phyloP scores from a whole-genome alignment of 2,888 invertebrate species.

The Mechanitis messenoides region DNA sequence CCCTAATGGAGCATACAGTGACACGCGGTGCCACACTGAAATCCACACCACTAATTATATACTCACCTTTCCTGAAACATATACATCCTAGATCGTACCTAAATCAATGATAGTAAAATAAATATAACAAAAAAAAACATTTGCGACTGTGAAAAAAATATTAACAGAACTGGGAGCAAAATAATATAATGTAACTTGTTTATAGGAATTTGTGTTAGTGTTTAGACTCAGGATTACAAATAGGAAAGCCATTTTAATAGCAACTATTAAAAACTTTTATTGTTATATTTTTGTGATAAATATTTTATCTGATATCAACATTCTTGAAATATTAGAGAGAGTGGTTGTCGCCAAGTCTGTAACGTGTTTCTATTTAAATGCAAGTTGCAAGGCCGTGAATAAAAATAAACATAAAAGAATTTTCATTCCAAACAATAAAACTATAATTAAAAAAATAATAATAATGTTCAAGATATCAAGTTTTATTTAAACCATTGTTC shows the following conservation, averaged over 20 bases:
- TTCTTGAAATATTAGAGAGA: constrained; percentile 8
- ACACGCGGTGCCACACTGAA: constrained; percentile 41
- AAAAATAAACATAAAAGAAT: constrained; percentile 5
- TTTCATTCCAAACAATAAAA: neutral
- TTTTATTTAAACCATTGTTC: too few relatives aligned
- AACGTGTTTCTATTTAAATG: constrained; percentile 12
- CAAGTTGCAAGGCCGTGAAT: constrained; percentile 11
- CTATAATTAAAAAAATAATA: constrained; percentile 27
- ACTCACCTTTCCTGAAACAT: constrained; percentile 37
- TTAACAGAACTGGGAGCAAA: constrained; percentile 30
- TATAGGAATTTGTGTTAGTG: constrained; percentile 74
- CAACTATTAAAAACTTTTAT: neutral
- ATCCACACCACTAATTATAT: constrained; percentile 36
- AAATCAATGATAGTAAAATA: constrained; percentile 28
- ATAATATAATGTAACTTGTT: constrained; percentile 49
- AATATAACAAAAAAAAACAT: constrained; percentile 40
- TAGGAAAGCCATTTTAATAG: constrained; percentile 6
- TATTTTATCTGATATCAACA: constrained; percentile 5
- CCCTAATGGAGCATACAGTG: constrained; percentile 47
- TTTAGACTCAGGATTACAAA: constrained; percentile 32
- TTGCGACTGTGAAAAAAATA: constrained; percentile 41
- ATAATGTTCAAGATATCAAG: neutral
- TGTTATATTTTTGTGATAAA: neutral
- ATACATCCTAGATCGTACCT: constrained; percentile 22
- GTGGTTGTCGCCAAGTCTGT: constrained; percentile 18